Percentiles rank a stretch among this genome's conserved stretches.
Evolutionary conservation across 2,113 vertebrate species (phyloP).

Genomic region (Fulica atra): DNA sequence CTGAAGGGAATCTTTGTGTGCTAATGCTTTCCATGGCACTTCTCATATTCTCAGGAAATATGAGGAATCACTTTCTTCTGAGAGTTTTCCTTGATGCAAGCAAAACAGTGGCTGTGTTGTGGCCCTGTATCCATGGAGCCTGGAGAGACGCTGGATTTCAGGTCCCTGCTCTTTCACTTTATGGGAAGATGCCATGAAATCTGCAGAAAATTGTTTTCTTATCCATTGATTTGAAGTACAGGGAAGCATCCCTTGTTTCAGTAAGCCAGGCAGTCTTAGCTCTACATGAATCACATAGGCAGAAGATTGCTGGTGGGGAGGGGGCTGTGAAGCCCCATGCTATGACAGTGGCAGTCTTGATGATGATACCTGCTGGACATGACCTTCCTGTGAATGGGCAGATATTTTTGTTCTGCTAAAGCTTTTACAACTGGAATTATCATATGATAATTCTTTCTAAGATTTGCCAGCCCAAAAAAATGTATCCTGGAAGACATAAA

Average conservation of each 20-base stretch:
- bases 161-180: neutral
- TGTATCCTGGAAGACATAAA: neutral
- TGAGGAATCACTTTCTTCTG: neutral
- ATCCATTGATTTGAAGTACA: neutral
- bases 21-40: neutral
- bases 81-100: neutral
- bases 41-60: neutral
- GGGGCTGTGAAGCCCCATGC: neutral
- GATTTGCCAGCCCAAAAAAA: neutral
- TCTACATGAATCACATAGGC: neutral
- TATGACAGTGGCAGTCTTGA: neutral
- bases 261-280: neutral
- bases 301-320: neutral
- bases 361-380: fast-evolving
- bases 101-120: neutral
- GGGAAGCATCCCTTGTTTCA: neutral
- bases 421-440: neutral
- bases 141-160: neutral
- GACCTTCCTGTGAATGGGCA: neutral
- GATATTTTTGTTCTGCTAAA: neutral
- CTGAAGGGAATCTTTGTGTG: neutral
- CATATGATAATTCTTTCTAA: neutral
- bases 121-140: neutral
- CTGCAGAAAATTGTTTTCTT: neutral
- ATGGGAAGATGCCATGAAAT: neutral